A percentile compares a stretch with the other conserved stretches of the same genome.
Evolutionary conservation across 1,140 invertebrate genomes (phyloP).

Genomic region (Bombyx mori): DNA sequence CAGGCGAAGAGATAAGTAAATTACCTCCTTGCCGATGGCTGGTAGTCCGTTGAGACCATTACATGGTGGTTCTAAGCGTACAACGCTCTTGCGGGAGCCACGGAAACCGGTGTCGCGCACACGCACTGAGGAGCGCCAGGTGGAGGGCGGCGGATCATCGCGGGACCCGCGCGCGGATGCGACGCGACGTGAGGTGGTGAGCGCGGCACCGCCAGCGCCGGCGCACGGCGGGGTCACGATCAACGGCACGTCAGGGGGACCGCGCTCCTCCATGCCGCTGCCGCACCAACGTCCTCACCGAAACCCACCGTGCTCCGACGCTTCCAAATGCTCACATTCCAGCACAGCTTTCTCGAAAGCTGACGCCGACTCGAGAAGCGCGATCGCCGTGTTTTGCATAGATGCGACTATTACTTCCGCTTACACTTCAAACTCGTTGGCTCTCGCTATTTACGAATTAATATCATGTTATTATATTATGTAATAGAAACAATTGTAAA

Average conservation of each 20-base stretch:
- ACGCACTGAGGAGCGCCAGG: slow-evolving; percentile 73
- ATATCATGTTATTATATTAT: slow-evolving; percentile 5
- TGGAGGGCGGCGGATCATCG: slow-evolving; percentile 49
- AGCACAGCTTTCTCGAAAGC: slow-evolving; percentile 56
- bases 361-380: slow-evolving; percentile 58
- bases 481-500: slow-evolving; percentile 10
- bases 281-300: slow-evolving; percentile 63
- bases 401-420: slow-evolving; percentile 42
- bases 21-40: slow-evolving; percentile 72
- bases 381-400: slow-evolving; percentile 68
- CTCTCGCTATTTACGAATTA: slow-evolving; percentile 20
- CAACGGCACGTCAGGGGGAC: slow-evolving; percentile 56
- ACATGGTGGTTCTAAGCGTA: slow-evolving; percentile 74
- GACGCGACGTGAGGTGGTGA: slow-evolving; percentile 44
- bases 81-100: slow-evolving; percentile 72
- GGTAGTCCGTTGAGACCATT: slow-evolving; percentile 72
- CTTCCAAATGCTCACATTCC: slow-evolving; percentile 62
- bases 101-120: slow-evolving; percentile 74
- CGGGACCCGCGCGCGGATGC: slow-evolving; percentile 53
- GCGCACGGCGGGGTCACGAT: slow-evolving; percentile 53
- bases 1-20: slow-evolving; percentile 45
- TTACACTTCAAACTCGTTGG: slow-evolving; percentile 26
- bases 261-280: slow-evolving; percentile 63
- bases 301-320: slow-evolving; percentile 58
- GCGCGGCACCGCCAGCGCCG: slow-evolving; percentile 33